Base-by-base conservation (phyloP, 1,140 invertebrate species). In the Trissolcus basalis region DNA sequence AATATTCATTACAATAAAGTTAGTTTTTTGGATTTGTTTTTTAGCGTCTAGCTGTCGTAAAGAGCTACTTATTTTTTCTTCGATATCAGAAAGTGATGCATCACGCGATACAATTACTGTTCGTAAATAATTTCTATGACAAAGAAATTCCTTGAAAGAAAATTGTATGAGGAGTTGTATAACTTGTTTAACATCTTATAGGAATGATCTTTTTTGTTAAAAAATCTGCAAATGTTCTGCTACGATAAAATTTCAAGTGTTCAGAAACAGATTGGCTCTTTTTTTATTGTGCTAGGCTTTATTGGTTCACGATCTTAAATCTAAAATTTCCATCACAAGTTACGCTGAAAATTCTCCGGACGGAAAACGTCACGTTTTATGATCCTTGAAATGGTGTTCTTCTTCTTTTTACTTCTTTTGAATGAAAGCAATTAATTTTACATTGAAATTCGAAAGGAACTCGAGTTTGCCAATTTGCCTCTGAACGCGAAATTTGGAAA, bases 301-400 rank as follows among this genome's bases (percentile, higher is more conserved):
- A 19, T 48, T 36, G 16, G 39, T 36, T 56, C 32, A 15, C 4
- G 44, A 74, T 47, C 63, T 67, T 67, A 74, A 13, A 8, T 61
- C 70, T 65, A 73, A 56, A 35, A n/a, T 16, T 53, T 47, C 45
- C 53, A 43, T 56, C 49, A 58, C 51, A 70, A 54, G 54, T 68
- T 64, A 59, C 41, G 50, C 50, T 70, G 69, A 70, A 19, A 61
- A 69, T 49, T 63, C 58, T 36, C 36, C 47, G 73, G 69, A 73
- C 78, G 69, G 73, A 77, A 79, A 79, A 58, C 67, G 54, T 70
- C 60, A 41, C 44, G 58, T 61, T 50, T 56, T 54, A 43, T 79
- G 61, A 68, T 77, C 78, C 69, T 67, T 77, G 55, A 69, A 58
- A 67, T 73, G 64, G 53, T 78, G 67, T 69, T 72, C 6, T 27